Evolutionary conservation across 2,113 vertebrate genomes (phyloP), one percentile per base, ranked within the genome.

Genomic region (Tor tambroides): DNA sequence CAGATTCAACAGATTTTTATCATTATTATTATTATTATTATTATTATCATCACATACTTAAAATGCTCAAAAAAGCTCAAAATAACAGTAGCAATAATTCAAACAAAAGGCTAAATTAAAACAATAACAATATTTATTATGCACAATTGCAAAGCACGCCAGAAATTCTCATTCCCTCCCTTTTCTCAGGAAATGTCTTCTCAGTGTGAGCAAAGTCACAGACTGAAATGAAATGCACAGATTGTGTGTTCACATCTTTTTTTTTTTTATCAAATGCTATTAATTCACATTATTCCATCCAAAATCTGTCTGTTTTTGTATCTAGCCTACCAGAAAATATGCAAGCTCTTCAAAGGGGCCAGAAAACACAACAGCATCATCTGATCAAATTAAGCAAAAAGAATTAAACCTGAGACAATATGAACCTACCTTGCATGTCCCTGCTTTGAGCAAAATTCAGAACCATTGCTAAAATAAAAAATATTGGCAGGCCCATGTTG

Each of bases 361-460:
- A 61, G 11, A 41, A 74, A 17, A 32, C 38, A 59, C 19, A 38
- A 35, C 28, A 30, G 51, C 41, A 32, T 35, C 21, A 61, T 61
- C 35, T 38, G 4, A 83, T 46, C 72, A 51, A 12, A 63, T 59
- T 46, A 32, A 17, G 69, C 41, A 74, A 80, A 75, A 49, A 80
- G 3, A 0, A 21, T 54, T 30, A 90, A 87, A 83, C 79, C 12
- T 81, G 87, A 82, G 17, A 46, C n/a, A 35, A 69, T 17, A 23
- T 83, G 87, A 86, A 93, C 93, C 90, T 92, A 95, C 94, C 95
- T 87, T 56, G 81, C 84, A 76, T 91, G 86, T 92, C 91, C 89
- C 78, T 85, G 90, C 88, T 90, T 85, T 92, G 91, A 89, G 87
- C 87, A 88, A 92, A 78, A 87, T 92, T 91, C 77, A 93, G 87